Percentiles rank a stretch among this genome's conserved stretches.
phyloP scores from a whole-genome alignment of 2,113 vertebrate species.

The Antennarius striatus region DNA sequence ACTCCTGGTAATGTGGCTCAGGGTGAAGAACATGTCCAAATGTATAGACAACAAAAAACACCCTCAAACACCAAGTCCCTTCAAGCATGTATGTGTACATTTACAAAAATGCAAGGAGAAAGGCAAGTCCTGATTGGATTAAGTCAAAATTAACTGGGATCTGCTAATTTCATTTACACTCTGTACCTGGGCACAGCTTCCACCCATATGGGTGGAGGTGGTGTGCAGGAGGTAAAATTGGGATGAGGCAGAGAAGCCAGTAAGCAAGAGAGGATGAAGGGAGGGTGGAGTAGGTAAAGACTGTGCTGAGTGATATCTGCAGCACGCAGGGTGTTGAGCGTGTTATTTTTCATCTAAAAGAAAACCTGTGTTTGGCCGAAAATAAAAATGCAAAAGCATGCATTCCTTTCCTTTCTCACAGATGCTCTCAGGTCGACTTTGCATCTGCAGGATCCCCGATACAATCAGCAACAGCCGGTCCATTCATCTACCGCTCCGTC shows the following conservation, averaged over 20 bases:
- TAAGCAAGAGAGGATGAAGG: slow-evolving; percentile 2
- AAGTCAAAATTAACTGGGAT: slow-evolving; percentile 54
- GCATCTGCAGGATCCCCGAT: slow-evolving; percentile 26
- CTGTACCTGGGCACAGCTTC: slow-evolving; percentile 50
- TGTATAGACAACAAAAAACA: slow-evolving; percentile 7
- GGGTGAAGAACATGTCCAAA: slow-evolving; percentile 23
- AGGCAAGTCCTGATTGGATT: slow-evolving; percentile 52
- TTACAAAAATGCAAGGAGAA: slow-evolving; percentile 9
- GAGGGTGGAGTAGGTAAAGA: slow-evolving; percentile 20
- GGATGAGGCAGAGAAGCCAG: slow-evolving; percentile 46
- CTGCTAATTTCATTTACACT: slow-evolving; percentile 52
- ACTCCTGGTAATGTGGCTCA: slow-evolving; percentile 44
- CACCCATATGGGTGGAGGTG: slow-evolving; percentile 10
- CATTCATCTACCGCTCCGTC: slow-evolving; percentile 12
- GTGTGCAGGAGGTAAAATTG: slow-evolving; percentile 30
- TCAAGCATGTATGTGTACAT: not conserved
- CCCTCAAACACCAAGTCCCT: not conserved
- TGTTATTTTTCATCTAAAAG: slow-evolving; percentile 71
- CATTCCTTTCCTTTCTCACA: slow-evolving; percentile 22
- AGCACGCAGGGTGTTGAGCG: slow-evolving; percentile 67
- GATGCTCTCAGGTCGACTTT: slow-evolving; percentile 27
- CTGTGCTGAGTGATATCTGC: slow-evolving; percentile 69
- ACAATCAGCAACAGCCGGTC: slow-evolving; percentile 30
- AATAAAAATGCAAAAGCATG: slow-evolving; percentile 45
- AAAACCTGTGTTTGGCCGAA: slow-evolving; percentile 52